Evolutionary conservation across 2,797 vertebrate genomes (phyloP).

Genomic region (Carapus acus): DNA sequence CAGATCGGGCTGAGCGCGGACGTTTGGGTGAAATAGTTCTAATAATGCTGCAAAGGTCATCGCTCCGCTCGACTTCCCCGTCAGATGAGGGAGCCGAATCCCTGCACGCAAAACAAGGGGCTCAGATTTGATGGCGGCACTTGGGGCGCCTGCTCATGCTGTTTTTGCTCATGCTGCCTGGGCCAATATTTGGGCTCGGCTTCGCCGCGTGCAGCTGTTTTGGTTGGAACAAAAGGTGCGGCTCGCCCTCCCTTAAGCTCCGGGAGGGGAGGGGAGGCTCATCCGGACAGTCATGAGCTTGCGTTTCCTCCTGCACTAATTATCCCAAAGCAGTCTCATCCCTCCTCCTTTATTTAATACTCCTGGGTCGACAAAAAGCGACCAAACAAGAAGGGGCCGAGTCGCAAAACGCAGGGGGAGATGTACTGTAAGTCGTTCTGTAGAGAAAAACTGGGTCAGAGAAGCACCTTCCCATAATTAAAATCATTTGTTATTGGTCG

Average conservation of each 20-base stretch:
- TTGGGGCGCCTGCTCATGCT: background rate
- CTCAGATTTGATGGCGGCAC: background rate
- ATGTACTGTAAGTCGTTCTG: too few relatives aligned
- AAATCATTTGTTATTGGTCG: too few relatives aligned
- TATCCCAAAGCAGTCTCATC: too few relatives aligned
- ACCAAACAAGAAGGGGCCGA: too few relatives aligned
- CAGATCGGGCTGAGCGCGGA: background rate
- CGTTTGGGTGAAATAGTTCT: background rate
- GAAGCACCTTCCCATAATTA: too few relatives aligned
- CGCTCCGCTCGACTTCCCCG: background rate
- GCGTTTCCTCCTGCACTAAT: too few relatives aligned
- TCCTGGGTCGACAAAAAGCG: background rate
- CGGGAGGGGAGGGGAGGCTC: background rate
- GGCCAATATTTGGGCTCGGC: background rate
- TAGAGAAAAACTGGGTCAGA: too few relatives aligned
- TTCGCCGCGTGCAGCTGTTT: background rate
- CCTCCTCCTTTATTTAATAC: background rate
- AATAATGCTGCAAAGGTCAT: conserved; percentile 9
- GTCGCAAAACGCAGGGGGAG: too few relatives aligned
- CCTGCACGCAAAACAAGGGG: conserved; percentile 15
- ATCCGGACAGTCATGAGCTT: too few relatives aligned
- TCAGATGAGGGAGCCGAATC: background rate
- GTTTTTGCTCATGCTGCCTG: background rate
- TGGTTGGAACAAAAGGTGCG: background rate
- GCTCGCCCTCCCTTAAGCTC: too few relatives aligned